Conservation (phyloP, 2,797 vertebrate genomes). For the Martes flavigula region DNA sequence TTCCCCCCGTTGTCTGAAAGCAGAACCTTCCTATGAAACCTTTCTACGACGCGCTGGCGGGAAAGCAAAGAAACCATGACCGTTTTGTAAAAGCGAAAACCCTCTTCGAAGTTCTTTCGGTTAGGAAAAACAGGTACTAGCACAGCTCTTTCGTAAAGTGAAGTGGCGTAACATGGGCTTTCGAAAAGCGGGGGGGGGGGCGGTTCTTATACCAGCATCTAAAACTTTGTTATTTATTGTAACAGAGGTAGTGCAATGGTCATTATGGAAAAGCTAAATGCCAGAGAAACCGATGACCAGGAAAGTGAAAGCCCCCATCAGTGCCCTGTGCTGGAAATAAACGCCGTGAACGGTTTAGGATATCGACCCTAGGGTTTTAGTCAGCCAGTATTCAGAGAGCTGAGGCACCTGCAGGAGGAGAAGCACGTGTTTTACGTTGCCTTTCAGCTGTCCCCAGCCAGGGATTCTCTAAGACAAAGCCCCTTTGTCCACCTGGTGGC, state of each 20-base stretch:
- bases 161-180: neutral
- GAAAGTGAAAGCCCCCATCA: neutral
- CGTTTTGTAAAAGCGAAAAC: neutral
- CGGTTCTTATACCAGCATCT: neutral
- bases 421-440: neutral
- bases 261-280: conserved; percentile 29
- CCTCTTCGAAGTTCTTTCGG: neutral
- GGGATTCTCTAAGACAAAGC: neutral
- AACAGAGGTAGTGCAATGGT: neutral
- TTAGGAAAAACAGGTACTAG: neutral
- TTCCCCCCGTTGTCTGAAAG: neutral
- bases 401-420: neutral
- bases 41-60: neutral
- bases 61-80: neutral
- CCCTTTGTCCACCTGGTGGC: neutral
- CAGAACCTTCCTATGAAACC: neutral
- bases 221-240: conserved; percentile 1
- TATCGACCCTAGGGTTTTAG: neutral
- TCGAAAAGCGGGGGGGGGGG: neutral
- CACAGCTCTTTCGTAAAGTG: neutral
- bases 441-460: neutral
- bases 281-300: neutral
- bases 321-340: neutral
- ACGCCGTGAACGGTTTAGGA: neutral
- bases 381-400: neutral